phyloP scores from a whole-genome alignment of 2,888 invertebrate genomes.

The Mycalesis mineus region DNA sequence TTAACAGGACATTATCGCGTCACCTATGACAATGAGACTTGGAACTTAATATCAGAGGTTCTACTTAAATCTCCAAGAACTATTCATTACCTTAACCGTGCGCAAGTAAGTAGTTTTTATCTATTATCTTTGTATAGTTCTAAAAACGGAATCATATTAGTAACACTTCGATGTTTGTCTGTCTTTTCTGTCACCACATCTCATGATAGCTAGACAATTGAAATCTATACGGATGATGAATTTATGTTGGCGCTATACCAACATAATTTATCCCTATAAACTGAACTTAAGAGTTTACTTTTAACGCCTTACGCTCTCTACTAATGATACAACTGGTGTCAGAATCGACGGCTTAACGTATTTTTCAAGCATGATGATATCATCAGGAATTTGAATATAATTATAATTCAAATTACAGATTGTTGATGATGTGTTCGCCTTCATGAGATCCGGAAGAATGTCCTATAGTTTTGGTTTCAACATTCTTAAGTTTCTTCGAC shows the following conservation, averaged over 20 bases:
- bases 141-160: too few species aligned
- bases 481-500: constrained; percentile 57
- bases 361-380: not conserved
- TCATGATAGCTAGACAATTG: too few species aligned
- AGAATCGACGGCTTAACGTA: too few species aligned
- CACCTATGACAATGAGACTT: constrained; percentile 79
- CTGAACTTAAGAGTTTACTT: too few species aligned
- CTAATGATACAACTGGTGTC: too few species aligned
- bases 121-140: too few species aligned
- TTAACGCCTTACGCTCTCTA: too few species aligned
- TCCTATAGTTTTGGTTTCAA: constrained; percentile 51
- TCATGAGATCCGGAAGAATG: constrained; percentile 59
- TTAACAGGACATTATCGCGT: constrained; percentile 81
- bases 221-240: too few species aligned
- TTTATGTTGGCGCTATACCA: too few species aligned
- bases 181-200: too few species aligned
- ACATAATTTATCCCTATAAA: too few species aligned
- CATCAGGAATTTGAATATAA: not conserved
- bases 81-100: constrained; percentile 84
- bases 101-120: constrained; percentile 75
- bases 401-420: constrained; percentile 43
- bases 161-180: too few species aligned
- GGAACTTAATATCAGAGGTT: constrained; percentile 69
- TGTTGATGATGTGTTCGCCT: constrained; percentile 64
- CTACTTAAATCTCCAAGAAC: constrained; percentile 47